Percentiles rank a stretch among this genome's conserved stretches.
Evolutionary conservation across 2,113 vertebrate species (phyloP).

Genomic region (Macquaria ambigua): DNA sequence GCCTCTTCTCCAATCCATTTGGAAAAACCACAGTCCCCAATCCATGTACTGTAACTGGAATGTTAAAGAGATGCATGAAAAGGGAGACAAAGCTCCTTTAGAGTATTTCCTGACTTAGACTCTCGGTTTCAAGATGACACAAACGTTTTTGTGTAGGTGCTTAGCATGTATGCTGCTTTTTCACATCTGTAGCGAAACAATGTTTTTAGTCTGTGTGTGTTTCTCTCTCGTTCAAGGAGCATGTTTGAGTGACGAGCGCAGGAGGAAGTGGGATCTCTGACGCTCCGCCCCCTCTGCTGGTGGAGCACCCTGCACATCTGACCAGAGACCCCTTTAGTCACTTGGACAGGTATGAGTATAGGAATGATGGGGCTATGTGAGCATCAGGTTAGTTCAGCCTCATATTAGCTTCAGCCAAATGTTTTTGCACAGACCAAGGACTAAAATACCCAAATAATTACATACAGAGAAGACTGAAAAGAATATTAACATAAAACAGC

Average conservation of each 20-base stretch:
- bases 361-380: background rate
- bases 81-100: background rate
- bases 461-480: background rate
- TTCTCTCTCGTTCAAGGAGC: slow-evolving; percentile 69
- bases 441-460: background rate
- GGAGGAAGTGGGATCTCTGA: slow-evolving; percentile 82
- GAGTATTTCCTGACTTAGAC: background rate
- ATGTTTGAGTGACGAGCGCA: slow-evolving; percentile 81
- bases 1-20: background rate
- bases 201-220: slow-evolving; percentile 28
- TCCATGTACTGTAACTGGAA: background rate
- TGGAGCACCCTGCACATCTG: slow-evolving; percentile 78
- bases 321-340: slow-evolving; percentile 71
- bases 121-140: background rate
- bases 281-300: slow-evolving; percentile 76
- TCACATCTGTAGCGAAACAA: background rate
- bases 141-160: background rate
- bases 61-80: slow-evolving; percentile 18
- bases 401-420: background rate
- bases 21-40: background rate
- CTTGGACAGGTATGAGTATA: slow-evolving; percentile 73
- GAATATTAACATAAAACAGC: background rate
- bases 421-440: background rate
- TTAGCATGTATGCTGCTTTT: background rate
- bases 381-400: background rate